Evolutionary conservation across 2,113 vertebrate species (phyloP).

Genomic region (Odontesthes bonariensis): DNA sequence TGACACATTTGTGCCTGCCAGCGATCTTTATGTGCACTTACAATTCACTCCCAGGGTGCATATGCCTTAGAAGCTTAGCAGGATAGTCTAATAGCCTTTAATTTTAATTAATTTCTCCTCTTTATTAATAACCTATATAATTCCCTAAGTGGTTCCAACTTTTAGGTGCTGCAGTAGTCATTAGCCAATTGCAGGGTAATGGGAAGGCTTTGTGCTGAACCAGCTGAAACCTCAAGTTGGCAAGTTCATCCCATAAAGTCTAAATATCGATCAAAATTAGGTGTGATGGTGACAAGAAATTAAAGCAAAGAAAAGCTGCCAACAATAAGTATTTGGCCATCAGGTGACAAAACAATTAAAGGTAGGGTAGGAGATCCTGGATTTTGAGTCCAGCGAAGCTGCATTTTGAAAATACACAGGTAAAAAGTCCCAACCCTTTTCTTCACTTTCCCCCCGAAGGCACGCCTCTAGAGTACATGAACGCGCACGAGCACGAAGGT

Average conservation of each 20-base stretch:
- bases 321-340: neutral
- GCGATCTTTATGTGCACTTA: slow-evolving; percentile 48
- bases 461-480: too few relatives aligned
- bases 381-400: too few relatives aligned
- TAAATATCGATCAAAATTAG: slow-evolving; percentile 35
- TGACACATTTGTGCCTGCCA: slow-evolving; percentile 42
- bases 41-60: slow-evolving; percentile 40
- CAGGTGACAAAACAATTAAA: slow-evolving; percentile 3
- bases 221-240: slow-evolving; percentile 57
- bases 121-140: slow-evolving; percentile 74
- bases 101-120: slow-evolving; percentile 71
- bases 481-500: too few relatives aligned
- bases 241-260: slow-evolving; percentile 46
- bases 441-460: too few relatives aligned
- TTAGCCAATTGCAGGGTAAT: slow-evolving; percentile 63
- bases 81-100: slow-evolving; percentile 66
- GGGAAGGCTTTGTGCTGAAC: slow-evolving; percentile 45
- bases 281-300: neutral
- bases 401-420: too few relatives aligned
- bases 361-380: too few relatives aligned
- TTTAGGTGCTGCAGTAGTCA: slow-evolving; percentile 70
- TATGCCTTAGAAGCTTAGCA: slow-evolving; percentile 65
- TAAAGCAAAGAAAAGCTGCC: neutral
- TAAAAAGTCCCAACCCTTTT: too few relatives aligned
- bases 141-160: slow-evolving; percentile 70